Percentiles rank a stretch among this genome's conserved stretches.
These are phyloP conservation scores for Brotula barbata DNA, from an alignment of 2,797 vertebrate species.

Conservation along the genomic window DNA sequence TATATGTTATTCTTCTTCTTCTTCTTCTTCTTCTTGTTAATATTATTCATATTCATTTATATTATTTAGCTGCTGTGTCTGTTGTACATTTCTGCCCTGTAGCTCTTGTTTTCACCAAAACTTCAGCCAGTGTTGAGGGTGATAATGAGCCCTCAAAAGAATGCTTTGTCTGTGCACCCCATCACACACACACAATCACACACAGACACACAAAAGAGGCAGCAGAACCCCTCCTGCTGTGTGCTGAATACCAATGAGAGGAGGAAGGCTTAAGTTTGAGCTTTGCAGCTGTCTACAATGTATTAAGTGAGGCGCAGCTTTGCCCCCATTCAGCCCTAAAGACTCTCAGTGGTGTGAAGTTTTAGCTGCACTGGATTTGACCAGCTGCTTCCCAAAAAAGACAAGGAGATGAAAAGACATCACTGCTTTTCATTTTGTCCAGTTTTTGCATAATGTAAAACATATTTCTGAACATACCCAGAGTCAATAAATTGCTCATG, in stretches of 20 bases:
- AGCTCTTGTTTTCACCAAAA: conserved; percentile 16
- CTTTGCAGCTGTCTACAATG: conserved; percentile 6
- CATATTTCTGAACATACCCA: too few relatives aligned
- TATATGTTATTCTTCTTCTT: too few relatives aligned
- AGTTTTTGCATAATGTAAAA: too few relatives aligned
- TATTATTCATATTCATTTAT: conserved; percentile 21
- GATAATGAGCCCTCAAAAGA: conserved; percentile 54
- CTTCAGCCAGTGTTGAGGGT: conserved; percentile 6
- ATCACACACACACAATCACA: conserved; percentile 11
- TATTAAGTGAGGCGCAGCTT: conserved; percentile 1
- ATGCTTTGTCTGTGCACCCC: conserved; percentile 63
- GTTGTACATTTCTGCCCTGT: conserved; percentile 16
- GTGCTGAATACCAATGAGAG: conserved; percentile 62
- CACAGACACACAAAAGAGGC: conserved; percentile 22
- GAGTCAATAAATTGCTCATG: too few relatives aligned
- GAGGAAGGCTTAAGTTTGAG: conserved; percentile 38
- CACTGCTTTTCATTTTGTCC: too few relatives aligned
- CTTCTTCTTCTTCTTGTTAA: too few relatives aligned
- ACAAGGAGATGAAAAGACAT: too few relatives aligned
- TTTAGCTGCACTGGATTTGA: background rate
- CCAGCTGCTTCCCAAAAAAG: background rate
- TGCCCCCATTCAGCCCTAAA: background rate
- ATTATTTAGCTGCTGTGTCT: conserved; percentile 11
- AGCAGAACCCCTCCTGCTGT: conserved; percentile 39
- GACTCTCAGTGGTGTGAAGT: too few relatives aligned